Conservation (phyloP, 1,140 invertebrate genomes). For the Grapholita molesta region DNA sequence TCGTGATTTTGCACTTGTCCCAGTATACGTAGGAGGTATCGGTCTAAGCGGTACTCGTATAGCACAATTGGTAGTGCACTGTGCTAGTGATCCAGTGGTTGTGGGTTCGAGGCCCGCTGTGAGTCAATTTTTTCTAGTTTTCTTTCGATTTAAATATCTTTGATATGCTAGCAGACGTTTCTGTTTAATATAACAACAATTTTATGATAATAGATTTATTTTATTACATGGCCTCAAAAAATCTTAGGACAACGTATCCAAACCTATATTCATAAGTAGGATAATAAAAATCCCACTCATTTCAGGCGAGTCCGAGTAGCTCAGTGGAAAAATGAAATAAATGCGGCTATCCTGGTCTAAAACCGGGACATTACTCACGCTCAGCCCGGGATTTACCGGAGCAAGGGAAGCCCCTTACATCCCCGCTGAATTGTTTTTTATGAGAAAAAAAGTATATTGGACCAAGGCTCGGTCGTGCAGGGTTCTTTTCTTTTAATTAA, state of each 20-base stretch:
- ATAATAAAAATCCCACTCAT: conserved; percentile 1
- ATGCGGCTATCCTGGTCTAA: conserved; percentile 2
- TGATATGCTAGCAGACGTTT: no score
- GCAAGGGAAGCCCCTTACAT: conserved; percentile 5
- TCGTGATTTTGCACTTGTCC: no score
- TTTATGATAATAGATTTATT: no score
- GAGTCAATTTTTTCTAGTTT: no score
- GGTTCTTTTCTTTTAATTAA: neutral
- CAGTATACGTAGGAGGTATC: no score
- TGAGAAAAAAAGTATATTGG: conserved; percentile 7
- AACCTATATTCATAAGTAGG: neutral
- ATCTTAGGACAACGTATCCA: neutral
- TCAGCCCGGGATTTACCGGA: conserved; percentile 4
- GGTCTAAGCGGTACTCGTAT: no score
- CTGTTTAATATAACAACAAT: no score
- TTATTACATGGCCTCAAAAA: neutral
- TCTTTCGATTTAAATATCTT: no score
- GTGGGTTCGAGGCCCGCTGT: no score
- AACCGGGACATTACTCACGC: conserved; percentile 14
- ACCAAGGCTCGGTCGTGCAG: neutral
- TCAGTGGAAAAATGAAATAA: conserved; percentile 18
- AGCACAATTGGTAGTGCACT: no score
- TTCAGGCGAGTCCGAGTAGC: neutral
- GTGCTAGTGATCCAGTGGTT: no score
- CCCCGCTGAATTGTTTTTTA: conserved; percentile 14